Base-by-base conservation (phyloP, 1,140 invertebrate genomes). In the Frieseomelitta varia region DNA sequence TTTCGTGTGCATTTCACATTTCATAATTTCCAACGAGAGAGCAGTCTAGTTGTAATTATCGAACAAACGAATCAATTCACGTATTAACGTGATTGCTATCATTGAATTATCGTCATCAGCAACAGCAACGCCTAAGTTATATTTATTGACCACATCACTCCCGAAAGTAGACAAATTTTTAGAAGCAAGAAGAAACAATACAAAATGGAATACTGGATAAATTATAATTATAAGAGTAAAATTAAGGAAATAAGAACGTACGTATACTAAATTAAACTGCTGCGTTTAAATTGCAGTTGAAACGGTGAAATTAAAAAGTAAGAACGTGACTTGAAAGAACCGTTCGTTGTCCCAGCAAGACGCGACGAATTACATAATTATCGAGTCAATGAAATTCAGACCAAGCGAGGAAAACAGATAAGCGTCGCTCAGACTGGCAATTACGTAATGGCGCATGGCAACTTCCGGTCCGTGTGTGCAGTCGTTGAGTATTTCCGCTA, bases 351-450 rank as follows among this genome's bases (percentile, higher is more conserved):
- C 24, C 47, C 69, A 27, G n/a, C 6, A n/a, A 27, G 39, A 17
- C 39, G 47, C 24, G 47, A 51, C 69, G 69, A 51, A 72, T 72
- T 72, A 51, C n/a, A 53, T 51, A 72, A 72, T 72, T 53, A 53
- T 72, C 69, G 69, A 72, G 69, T 72, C 69, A n/a, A 72, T 72
- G 47, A 72, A 47, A 72, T 72, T 72, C 47, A 27, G 69, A 72
- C 27, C n/a, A 11, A 72, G 14, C 51, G n/a, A 47, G 47, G 47
- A 14, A 15, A 39, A 53, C 8, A 72, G 69, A 72, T 72, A 53
- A 72, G 47, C 47, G 8, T 8, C 47, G 2, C 1, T 51, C 69
- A 27, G n/a, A 17, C 17, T 34, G 65, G n/a, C n/a, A 19, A 72
- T 72, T 51, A 27, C n/a, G 8, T 72, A 72, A 72, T 72, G 47